Percentiles rank a stretch among this genome's conserved stretches.
Conservation (phyloP, 2,113 vertebrate genomes). For the Athene cunicularia region DNA sequence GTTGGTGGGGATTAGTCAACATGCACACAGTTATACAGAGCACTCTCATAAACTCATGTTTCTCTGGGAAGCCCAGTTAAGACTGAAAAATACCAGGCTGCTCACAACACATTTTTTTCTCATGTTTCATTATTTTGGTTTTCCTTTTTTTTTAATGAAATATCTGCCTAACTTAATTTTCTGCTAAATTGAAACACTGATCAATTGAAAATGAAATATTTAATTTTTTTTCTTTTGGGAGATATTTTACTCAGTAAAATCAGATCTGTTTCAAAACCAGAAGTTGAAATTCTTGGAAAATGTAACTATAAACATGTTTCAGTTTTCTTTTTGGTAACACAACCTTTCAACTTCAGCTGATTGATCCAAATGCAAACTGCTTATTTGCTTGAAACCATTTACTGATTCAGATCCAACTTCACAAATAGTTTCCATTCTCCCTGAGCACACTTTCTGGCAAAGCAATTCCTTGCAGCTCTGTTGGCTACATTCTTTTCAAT, state of each 20-base stretch:
- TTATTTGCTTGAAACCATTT: slow-evolving; percentile 14
- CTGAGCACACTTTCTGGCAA: neutral
- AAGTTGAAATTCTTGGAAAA: neutral
- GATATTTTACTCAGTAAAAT: neutral
- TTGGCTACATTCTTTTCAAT: neutral
- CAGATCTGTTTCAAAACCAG: neutral
- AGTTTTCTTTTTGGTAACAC: neutral
- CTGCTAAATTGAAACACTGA: neutral
- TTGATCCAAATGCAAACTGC: neutral
- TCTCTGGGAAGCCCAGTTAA: neutral
- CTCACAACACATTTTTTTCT: neutral
- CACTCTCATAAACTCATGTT: neutral
- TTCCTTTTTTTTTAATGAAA: neutral
- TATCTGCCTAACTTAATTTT: neutral
- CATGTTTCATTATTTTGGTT: neutral
- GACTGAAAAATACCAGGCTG: neutral
- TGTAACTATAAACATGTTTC: neutral
- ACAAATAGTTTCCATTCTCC: slow-evolving; percentile 48
- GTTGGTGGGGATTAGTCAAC: neutral
- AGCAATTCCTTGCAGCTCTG: neutral
- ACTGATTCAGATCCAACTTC: slow-evolving; percentile 8
- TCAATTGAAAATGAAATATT: neutral
- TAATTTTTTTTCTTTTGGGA: neutral
- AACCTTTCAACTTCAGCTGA: neutral
- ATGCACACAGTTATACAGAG: neutral